Conservation (phyloP, 2,113 vertebrate genomes). For the Stomatorhinus ivindoensis region DNA sequence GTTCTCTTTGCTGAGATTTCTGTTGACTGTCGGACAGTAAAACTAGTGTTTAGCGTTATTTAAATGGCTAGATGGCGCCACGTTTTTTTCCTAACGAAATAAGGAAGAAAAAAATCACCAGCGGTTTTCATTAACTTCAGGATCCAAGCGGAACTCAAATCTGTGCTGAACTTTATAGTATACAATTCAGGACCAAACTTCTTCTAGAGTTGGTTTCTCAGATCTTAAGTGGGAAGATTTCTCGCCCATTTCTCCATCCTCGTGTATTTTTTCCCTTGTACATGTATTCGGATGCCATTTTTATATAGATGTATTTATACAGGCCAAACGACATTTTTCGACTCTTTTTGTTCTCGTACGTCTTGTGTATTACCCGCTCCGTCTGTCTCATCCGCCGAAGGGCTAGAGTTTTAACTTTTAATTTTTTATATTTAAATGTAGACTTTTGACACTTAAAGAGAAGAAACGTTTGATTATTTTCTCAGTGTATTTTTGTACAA, state of each 20-base stretch:
- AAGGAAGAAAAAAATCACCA: slow-evolving; percentile 69
- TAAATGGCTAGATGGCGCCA: slow-evolving; percentile 94
- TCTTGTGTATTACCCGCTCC: slow-evolving; percentile 66
- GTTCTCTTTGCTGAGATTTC: slow-evolving; percentile 89
- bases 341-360: slow-evolving; percentile 60
- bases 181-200: slow-evolving; percentile 97
- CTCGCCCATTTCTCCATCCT: slow-evolving; percentile 78
- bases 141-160: slow-evolving; percentile 98
- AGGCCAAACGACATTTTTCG: slow-evolving; percentile 87
- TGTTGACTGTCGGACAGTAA: slow-evolving; percentile 91
- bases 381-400: slow-evolving; percentile 98
- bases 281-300: slow-evolving; percentile 96
- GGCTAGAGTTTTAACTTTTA: slow-evolving; percentile 99
- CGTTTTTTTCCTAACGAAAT: slow-evolving; percentile 81
- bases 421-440: slow-evolving; percentile 99
- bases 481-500: slow-evolving; percentile 99
- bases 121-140: slow-evolving; percentile 94
- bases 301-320: slow-evolving; percentile 99
- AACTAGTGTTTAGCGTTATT: slow-evolving; percentile 90
- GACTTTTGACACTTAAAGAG: slow-evolving; percentile 98
- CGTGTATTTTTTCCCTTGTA: slow-evolving; percentile 76
- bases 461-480: slow-evolving; percentile 99
- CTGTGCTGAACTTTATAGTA: slow-evolving; percentile 93
- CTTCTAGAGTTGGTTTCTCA: slow-evolving; percentile 74
- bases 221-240: slow-evolving; percentile 76